Percentiles rank a stretch among this genome's conserved stretches.
These are phyloP conservation scores for Myotis myotis DNA, from an alignment of 2,797 vertebrate species.

Conservation along the genomic window DNA sequence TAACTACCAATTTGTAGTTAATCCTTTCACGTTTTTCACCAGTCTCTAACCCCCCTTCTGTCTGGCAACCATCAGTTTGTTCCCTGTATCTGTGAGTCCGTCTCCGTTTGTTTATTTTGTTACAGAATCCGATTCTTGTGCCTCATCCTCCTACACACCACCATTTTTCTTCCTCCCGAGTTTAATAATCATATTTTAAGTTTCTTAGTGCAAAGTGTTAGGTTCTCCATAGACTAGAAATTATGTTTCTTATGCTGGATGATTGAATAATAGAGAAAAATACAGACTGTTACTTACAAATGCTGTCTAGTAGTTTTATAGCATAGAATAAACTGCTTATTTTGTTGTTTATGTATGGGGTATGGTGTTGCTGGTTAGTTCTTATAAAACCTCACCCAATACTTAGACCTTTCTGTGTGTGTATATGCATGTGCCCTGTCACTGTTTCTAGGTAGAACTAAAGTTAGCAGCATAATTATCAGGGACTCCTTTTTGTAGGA, in stretches of 20 bases:
- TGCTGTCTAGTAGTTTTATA: not conserved
- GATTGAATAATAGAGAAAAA: constrained; percentile 33
- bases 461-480: not conserved
- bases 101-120: not conserved
- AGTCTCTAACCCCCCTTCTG: not conserved
- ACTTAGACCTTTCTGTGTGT: not conserved
- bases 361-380: not conserved
- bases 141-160: not conserved
- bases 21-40: not conserved
- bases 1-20: not conserved
- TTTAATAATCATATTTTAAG: constrained; percentile 2
- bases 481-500: not conserved
- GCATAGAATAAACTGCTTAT: not conserved
- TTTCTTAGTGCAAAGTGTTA: not conserved
- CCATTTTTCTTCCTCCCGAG: not conserved
- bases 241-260: not conserved
- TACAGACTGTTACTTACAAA: constrained; percentile 10
- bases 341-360: not conserved
- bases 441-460: not conserved
- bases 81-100: not conserved
- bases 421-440: rapidly evolving
- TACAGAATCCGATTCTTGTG: not conserved
- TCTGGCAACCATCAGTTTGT: not conserved
- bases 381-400: not conserved
- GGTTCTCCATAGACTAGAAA: not conserved